Percentiles rank a stretch among this genome's conserved stretches.
These are phyloP conservation scores for Rhombomys opimus DNA, from an alignment of 2,113 vertebrate genomes.

Conservation along the genomic window DNA sequence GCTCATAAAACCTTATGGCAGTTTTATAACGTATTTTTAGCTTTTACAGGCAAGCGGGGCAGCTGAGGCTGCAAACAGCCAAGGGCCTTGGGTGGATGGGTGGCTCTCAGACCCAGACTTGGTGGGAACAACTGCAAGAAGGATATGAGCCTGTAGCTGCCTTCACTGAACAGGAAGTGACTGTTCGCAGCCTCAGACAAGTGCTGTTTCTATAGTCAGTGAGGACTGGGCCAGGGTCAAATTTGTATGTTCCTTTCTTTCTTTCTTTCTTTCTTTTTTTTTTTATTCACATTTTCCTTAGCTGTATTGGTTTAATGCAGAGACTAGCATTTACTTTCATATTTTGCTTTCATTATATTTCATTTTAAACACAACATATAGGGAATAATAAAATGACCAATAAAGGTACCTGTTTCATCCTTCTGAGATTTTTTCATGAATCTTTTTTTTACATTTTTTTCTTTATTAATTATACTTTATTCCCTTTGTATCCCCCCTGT, in stretches of 20 bases:
- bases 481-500: too few relatives aligned
- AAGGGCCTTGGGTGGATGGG: conserved; percentile 46
- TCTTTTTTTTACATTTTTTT: too few relatives aligned
- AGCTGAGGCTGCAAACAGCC: background rate
- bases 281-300: conserved; percentile 2
- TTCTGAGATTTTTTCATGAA: background rate
- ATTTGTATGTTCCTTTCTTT: background rate
- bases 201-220: background rate
- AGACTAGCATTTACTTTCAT: conserved; percentile 41
- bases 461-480: too few relatives aligned
- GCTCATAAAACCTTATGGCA: conserved; percentile 75
- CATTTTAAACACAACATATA: conserved; percentile 51
- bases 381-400: conserved; percentile 43
- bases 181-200: background rate
- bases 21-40: conserved; percentile 78
- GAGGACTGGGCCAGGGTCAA: too few relatives aligned
- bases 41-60: conserved; percentile 71
- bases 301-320: background rate
- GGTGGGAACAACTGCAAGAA: background rate
- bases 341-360: conserved; percentile 50
- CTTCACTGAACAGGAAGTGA: background rate
- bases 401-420: background rate
- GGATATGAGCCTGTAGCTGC: background rate
- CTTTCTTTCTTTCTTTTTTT: too few relatives aligned
- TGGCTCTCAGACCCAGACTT: background rate